Evolutionary conservation across 1,140 invertebrate species (phyloP), one percentile per base, ranked within the genome.

Genomic region (Aphidius gifuensis): DNA sequence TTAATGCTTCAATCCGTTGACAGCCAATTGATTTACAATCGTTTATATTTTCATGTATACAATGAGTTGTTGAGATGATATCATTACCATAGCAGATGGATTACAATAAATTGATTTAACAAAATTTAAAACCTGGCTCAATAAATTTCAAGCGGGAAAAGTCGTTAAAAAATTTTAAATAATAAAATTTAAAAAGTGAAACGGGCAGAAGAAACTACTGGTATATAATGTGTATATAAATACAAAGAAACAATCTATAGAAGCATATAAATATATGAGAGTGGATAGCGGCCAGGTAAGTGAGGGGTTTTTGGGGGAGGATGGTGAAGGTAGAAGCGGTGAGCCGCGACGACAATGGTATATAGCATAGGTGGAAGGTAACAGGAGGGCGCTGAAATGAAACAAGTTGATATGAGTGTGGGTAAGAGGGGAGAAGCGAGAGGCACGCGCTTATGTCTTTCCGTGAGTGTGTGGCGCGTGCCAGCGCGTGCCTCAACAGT

Each of bases 401-500:
- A 32, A 32, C 23, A 32, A 32, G 23, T 32, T 32, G 23, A 32
- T 32, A 32, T 32, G 23, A 32, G 23, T 3, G 47, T n/a, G 47
- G 47, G 5, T 9, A 16, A 49, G 3, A 3, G n/a, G 40, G 53
- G 53, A n/a, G 21, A 42, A 55, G 39, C 42, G 53, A 64, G 62
- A 62, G 62, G 62, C 62, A 64, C 62, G 62, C 66, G 62, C 66
- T 64, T 61, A n/a, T n/a, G 58, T 62, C 66, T 61, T 62, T 62
- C 45, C 62, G 62, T 64, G 62, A 67, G 65, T 64, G 16, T 44
- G 32, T 60, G 66, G 66, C 66, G 66, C 66, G 66, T 67, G 66
- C 66, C 66, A 62, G 62, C 66, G 66, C 66, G 66, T 67, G 66
- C 66, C 62, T 62, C 60, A 62, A 50, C 61, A 62, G 61, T 58